Percentiles rank a stretch among this genome's conserved stretches.
Conservation (phyloP, 1,140 invertebrate genomes). For the Parapsyche elsis region DNA sequence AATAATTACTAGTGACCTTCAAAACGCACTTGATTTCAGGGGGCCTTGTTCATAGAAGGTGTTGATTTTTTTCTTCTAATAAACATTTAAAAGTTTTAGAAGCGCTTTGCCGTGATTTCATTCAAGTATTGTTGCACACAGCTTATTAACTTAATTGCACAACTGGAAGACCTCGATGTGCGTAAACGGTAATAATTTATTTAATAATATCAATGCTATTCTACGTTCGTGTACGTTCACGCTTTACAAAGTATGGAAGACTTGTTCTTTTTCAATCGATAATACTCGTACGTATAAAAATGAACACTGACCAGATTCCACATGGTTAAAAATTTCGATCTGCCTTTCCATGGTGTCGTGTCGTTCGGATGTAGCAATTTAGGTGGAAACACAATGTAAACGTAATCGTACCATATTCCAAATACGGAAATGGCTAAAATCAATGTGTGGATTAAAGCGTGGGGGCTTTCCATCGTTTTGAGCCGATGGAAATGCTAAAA, state of each 20-base stretch:
- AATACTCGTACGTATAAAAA: neutral
- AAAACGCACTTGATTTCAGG: no score
- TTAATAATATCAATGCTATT: neutral
- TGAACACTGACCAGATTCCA: conserved; percentile 47
- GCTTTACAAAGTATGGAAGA: no score
- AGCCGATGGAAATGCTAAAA: neutral
- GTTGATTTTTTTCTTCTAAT: no score
- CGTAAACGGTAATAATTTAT: neutral
- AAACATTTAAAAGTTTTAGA: no score
- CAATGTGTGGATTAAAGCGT: neutral
- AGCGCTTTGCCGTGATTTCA: no score
- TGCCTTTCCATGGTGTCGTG: conserved; percentile 9
- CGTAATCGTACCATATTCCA: conserved; percentile 9
- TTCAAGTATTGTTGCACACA: no score
- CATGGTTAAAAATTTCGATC: conserved; percentile 34
- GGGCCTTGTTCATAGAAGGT: no score
- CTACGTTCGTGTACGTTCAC: no score
- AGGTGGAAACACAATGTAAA: neutral
- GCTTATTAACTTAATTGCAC: no score
- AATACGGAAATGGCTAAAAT: neutral
- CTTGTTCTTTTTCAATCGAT: neutral
- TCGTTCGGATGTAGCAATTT: neutral
- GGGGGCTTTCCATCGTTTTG: neutral
- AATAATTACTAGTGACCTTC: no score
- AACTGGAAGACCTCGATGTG: no score